These are phyloP conservation scores for Plutomurus gul DNA, from an alignment of 1,140 invertebrate genomes.

Conservation along the genomic window DNA sequence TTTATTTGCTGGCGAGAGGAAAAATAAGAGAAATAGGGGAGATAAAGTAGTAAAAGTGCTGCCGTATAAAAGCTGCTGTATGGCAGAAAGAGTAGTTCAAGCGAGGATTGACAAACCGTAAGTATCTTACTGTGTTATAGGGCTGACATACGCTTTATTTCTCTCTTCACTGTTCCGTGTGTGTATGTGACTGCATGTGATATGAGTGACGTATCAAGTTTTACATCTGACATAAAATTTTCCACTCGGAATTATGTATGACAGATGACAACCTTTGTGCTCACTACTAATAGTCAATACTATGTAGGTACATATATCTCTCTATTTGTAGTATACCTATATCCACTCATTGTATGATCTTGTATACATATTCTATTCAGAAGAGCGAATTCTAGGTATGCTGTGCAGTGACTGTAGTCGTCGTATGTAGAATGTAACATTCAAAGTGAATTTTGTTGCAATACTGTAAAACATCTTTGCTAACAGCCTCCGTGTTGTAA, in stretches of 20 bases:
- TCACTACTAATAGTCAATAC: neutral
- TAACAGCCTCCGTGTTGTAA: neutral
- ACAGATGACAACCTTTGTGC: constrained; percentile 19
- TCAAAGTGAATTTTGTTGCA: neutral
- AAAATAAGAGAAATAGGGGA: neutral
- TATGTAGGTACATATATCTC: neutral
- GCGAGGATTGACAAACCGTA: too few relatives aligned
- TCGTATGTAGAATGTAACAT: too few relatives aligned
- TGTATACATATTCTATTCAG: too few relatives aligned
- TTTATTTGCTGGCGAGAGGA: neutral
- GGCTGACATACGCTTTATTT: too few relatives aligned
- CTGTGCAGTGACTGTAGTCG: neutral
- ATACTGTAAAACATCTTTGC: constrained; percentile 13
- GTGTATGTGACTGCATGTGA: neutral
- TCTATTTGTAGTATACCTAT: too few relatives aligned
- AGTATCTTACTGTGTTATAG: too few relatives aligned
- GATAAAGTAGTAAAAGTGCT: neutral
- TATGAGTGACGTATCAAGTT: constrained; percentile 5
- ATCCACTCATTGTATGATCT: too few relatives aligned
- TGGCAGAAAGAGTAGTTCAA: too few relatives aligned
- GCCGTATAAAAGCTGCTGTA: too few relatives aligned
- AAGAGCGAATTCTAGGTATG: neutral
- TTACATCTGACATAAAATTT: constrained; percentile 10
- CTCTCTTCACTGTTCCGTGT: neutral
- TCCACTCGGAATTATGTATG: neutral